Evolutionary conservation across 2,113 vertebrate genomes (phyloP).

Genomic region (Cyanistes caeruleus): DNA sequence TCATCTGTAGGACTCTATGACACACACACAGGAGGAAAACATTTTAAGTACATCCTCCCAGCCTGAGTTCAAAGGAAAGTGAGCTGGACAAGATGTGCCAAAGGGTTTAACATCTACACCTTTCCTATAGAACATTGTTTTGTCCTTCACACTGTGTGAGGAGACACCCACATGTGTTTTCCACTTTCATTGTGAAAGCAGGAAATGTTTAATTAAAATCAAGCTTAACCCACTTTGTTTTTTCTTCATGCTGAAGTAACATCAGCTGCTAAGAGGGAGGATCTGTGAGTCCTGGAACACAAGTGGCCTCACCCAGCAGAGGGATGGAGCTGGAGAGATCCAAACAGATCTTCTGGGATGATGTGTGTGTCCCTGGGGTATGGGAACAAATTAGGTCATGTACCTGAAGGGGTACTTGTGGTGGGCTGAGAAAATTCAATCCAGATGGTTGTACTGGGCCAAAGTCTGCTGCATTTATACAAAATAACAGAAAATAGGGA

Average conservation of each 20-base stretch:
- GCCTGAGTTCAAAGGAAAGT: constrained; percentile 37
- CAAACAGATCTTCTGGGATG: rapidly evolving
- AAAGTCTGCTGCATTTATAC: not conserved
- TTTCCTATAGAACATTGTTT: constrained; percentile 34
- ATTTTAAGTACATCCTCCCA: not conserved
- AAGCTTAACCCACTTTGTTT: constrained; percentile 30
- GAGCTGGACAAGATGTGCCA: constrained; percentile 45
- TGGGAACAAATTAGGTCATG: rapidly evolving
- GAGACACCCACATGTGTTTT: constrained; percentile 59
- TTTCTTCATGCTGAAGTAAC: not conserved
- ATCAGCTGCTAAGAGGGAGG: not conserved
- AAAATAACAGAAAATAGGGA: not conserved
- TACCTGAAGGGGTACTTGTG: not conserved
- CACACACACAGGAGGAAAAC: not conserved
- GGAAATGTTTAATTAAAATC: constrained; percentile 65
- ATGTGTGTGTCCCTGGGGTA: not conserved
- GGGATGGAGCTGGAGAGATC: not conserved
- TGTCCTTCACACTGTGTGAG: constrained; percentile 8
- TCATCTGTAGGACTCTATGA: not conserved
- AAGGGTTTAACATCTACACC: constrained; percentile 25
- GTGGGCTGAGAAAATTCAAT: not conserved
- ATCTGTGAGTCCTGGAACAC: not conserved
- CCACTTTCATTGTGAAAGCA: constrained; percentile 59
- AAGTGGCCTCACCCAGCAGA: not conserved
- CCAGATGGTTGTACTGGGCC: rapidly evolving